These are phyloP conservation scores for Micromesistius poutassou DNA, from an alignment of 2,797 vertebrate species.

Conservation along the genomic window DNA sequence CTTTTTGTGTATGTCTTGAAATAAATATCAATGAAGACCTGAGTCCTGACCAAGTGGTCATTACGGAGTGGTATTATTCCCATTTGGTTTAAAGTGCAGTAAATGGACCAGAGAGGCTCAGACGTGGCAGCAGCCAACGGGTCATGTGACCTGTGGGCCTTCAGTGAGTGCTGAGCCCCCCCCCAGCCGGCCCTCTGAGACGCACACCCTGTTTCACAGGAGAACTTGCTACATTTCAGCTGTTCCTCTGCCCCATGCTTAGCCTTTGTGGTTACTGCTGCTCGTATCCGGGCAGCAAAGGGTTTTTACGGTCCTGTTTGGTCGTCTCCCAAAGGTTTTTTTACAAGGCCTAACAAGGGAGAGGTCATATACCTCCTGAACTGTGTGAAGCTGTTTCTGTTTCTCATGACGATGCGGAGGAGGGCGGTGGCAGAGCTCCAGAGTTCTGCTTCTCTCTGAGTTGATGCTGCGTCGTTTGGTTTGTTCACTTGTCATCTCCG, in stretches of 20 bases:
- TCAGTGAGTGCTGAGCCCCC: not conserved
- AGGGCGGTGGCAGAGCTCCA: conserved; percentile 16
- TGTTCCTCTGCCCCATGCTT: conserved; percentile 51
- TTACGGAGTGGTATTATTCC: not conserved
- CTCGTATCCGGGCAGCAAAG: not conserved
- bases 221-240: conserved; percentile 47
- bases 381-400: conserved; percentile 47
- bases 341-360: conserved; percentile 53
- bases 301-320: conserved; percentile 5
- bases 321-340: conserved; percentile 5
- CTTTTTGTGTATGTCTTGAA: not conserved
- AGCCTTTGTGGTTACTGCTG: conserved; percentile 21
- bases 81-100: not conserved
- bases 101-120: not conserved
- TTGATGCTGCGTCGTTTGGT: not conserved
- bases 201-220: conserved; percentile 43
- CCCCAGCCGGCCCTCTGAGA: conserved; percentile 10
- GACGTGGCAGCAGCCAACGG: not conserved
- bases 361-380: conserved; percentile 42
- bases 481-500: not conserved
- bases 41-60: not conserved
- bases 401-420: conserved; percentile 47
- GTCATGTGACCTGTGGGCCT: not conserved
- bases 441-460: not conserved
- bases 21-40: not conserved